phyloP scores from a whole-genome alignment of 2,113 vertebrate species.

The Entomyzon cyanotis region DNA sequence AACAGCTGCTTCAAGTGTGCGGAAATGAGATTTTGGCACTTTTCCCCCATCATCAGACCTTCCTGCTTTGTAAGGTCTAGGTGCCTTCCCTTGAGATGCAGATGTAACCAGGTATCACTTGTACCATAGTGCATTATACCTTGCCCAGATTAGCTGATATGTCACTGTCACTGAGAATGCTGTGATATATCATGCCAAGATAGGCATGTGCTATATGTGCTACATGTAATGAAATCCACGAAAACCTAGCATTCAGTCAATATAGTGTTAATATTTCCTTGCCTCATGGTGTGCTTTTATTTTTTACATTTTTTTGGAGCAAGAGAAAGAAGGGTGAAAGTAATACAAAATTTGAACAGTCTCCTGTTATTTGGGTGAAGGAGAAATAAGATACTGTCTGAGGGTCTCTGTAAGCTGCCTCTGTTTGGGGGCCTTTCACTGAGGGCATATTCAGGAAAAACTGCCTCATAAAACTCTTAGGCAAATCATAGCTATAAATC shows the following conservation, averaged over 20 bases:
- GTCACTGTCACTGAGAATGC: background rate
- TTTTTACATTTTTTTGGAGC: background rate
- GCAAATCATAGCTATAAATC: conserved; percentile 71
- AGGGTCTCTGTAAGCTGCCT: conserved; percentile 40
- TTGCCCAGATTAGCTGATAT: background rate
- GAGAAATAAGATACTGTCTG: conserved; percentile 40
- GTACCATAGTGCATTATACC: background rate
- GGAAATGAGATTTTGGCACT: background rate
- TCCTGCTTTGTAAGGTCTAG: background rate
- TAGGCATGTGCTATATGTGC: background rate
- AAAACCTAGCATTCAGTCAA: background rate
- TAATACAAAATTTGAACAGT: conserved; percentile 6
- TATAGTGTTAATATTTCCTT: background rate
- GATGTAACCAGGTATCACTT: background rate
- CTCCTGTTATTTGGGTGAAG: conserved; percentile 35
- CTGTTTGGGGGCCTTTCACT: conserved; percentile 58
- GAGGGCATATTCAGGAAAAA: conserved; percentile 66
- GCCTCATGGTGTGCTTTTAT: background rate
- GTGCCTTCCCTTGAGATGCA: background rate
- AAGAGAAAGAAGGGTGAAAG: background rate
- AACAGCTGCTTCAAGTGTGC: background rate
- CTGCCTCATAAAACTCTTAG: conserved; percentile 71
- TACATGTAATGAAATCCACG: background rate
- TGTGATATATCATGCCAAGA: background rate
- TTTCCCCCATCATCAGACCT: background rate